Evolutionary conservation across 2,797 vertebrate genomes (phyloP).

Genomic region (Gymnoscopelus microlampas): DNA sequence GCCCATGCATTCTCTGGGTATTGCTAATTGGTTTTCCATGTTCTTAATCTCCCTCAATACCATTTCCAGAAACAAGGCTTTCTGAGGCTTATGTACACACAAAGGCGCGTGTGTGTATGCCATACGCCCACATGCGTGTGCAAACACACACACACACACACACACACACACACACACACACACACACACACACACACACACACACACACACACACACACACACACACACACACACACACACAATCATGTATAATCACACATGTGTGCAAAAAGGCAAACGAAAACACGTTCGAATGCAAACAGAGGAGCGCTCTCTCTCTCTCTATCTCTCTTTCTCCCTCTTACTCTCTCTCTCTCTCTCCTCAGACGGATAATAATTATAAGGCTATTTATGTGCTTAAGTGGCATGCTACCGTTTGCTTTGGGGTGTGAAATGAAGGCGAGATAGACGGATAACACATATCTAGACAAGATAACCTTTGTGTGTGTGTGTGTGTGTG

Average conservation of each 20-base stretch:
- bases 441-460: constrained; percentile 52
- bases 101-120: too few species aligned
- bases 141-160: neutral
- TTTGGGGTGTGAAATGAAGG: constrained; percentile 70
- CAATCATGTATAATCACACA: too few species aligned
- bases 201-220: neutral
- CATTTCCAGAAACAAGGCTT: constrained; percentile 33
- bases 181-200: neutral
- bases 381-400: constrained; percentile 48
- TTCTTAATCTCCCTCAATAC: constrained; percentile 22
- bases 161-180: neutral
- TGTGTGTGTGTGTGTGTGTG: constrained; percentile 17
- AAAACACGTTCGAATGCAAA: neutral
- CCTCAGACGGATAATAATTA: constrained; percentile 36
- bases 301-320: neutral
- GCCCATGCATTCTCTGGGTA: neutral
- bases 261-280: neutral
- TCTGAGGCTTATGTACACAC: constrained; percentile 1
- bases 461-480: constrained; percentile 19
- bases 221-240: neutral
- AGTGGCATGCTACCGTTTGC: constrained; percentile 50
- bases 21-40: constrained; percentile 24
- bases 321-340: too few species aligned
- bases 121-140: neutral
- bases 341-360: too few species aligned